Evolutionary conservation across 2,113 vertebrate species (phyloP).

Genomic region (Microcebus jonahi): DNA sequence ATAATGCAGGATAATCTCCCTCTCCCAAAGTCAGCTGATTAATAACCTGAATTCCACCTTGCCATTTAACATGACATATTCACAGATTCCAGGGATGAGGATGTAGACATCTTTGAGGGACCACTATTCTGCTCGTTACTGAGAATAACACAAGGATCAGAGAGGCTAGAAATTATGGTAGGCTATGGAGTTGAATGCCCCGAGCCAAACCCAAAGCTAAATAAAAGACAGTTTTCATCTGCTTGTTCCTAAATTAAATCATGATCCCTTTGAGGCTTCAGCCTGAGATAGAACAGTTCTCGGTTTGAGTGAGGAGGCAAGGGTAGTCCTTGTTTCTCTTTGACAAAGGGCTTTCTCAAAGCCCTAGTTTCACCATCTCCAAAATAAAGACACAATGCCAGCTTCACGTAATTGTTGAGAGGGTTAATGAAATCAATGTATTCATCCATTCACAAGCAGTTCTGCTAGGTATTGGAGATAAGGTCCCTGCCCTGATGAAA

Average conservation of each 20-base stretch:
- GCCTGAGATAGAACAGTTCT: neutral
- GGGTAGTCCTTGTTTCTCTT: neutral
- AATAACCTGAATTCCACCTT: neutral
- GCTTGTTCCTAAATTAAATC: conserved; percentile 44
- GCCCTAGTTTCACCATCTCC: neutral
- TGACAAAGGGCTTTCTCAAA: neutral
- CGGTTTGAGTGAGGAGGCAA: neutral
- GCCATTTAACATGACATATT: neutral
- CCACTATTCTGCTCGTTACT: neutral
- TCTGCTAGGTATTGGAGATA: neutral
- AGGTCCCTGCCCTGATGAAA: neutral
- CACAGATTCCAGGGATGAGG: neutral
- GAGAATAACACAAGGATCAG: neutral
- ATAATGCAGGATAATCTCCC: neutral
- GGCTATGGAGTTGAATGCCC: neutral
- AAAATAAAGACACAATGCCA: neutral
- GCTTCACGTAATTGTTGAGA: neutral
- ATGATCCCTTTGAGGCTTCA: accelerated
- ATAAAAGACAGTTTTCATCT: conserved; percentile 28
- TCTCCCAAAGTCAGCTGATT: neutral
- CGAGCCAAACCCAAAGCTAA: conserved; percentile 44
- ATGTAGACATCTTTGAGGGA: neutral
- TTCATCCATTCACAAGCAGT: neutral
- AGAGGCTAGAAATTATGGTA: neutral
- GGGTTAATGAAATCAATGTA: neutral